A percentile compares a stretch with the other conserved stretches of the same genome.
phyloP scores from a whole-genome alignment of 2,113 vertebrate species.

The Synchiropus splendidus region DNA sequence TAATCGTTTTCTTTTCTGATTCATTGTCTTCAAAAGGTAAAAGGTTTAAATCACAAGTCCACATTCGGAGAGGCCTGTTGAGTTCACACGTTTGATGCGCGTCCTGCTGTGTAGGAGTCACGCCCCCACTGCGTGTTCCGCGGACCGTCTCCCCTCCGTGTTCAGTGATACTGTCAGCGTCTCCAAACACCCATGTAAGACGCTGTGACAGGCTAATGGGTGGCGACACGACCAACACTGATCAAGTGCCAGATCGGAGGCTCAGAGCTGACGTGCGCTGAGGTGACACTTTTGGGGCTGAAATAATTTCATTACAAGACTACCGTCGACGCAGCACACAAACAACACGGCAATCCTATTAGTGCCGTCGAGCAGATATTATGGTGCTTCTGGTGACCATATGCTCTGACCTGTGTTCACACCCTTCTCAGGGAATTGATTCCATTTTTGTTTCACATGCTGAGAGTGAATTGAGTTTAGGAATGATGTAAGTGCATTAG shows the following conservation, averaged over 20 bases:
- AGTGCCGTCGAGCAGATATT: no score
- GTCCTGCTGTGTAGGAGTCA: no score
- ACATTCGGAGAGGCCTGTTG: no score
- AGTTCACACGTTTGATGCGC: no score
- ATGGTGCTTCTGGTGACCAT: not conserved
- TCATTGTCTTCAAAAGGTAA: no score
- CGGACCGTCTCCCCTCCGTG: conserved; percentile 7
- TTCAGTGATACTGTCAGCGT: conserved; percentile 21
- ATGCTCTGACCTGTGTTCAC: not conserved
- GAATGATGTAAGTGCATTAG: no score
- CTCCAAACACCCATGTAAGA: conserved; percentile 25
- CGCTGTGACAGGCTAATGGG: conserved; percentile 40
- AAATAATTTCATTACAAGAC: conserved; percentile 24
- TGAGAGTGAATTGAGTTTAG: no score
- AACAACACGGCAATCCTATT: no score
- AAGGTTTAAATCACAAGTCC: no score
- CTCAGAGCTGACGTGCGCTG: conserved; percentile 17
- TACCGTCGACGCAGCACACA: conserved; percentile 1
- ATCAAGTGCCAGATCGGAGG: conserved; percentile 47
- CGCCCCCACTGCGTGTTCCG: no score
- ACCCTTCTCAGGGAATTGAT: not conserved
- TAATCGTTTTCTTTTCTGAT: no score
- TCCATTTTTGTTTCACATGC: not conserved
- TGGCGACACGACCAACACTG: conserved; percentile 56
- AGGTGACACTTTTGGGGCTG: conserved; percentile 29